Evolutionary conservation across 2,113 vertebrate species (phyloP), one percentile per base, ranked within the genome.

Genomic region (Hipposideros armiger): DNA sequence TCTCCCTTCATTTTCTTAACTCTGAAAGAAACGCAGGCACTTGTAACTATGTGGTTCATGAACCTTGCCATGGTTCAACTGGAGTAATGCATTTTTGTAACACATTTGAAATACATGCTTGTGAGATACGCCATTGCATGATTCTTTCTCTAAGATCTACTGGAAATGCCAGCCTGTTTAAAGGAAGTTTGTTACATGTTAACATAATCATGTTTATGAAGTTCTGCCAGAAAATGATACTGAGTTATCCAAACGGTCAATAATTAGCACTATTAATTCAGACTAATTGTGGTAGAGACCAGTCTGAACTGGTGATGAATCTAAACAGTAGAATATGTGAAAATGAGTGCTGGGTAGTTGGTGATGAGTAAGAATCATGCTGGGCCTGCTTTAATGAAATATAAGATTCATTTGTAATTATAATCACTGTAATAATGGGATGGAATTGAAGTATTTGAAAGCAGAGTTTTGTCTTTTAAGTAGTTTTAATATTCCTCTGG

Each of bases 391-490:
- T 95, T 96, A 87, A 90, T 84, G 92, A 90, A 95, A 60, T 47
- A 74, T 95, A 95, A 84, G 58, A 89, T 87, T 91, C 64, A 93
- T 90, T 97, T 96, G n/a, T 95, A 92, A 95, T 93, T 95, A 20
- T 76, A 95, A 94, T 97, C 52, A 90, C 90, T 92, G 20, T 92
- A 96, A 97, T 92, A 97, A 95, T 95, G 28, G 64, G n/a, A 76
- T 94, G 60, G 58, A 87, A 96, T 96, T 87, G 95, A 96, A 92
- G 52, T 95, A 96, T 90, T 92, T 97, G 87, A 96, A 97, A 96
- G 80, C 80, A 86, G 45, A 87, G 45, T 93, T 96, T 83, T 14
- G 8, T 92, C 90, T 95, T 42, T 87, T 96, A 97, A 95, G 69
- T 93, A 95, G 45, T 83, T 91, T 87, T 74, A 95, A 87, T 90